Evolutionary conservation across 1,140 invertebrate species (phyloP), one percentile per base, ranked within the genome.

Genomic region (Oryctes rhinoceros): DNA sequence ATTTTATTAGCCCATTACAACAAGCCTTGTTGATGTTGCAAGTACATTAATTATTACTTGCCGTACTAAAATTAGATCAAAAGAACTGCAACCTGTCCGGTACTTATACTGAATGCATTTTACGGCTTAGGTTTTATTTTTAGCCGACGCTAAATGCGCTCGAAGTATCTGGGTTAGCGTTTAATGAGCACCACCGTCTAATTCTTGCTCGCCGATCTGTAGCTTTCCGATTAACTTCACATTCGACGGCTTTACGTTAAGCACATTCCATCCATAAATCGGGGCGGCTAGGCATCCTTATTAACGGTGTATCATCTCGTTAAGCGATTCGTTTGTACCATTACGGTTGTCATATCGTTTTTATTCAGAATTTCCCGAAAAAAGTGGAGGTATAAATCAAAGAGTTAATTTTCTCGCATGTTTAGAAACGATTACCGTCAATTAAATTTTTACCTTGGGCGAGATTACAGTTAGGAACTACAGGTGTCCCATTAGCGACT

Each of bases 141-240:
- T 35, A 71, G 65, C 15, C 65, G 24, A 24, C 35, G 20, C 65
- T 71, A 71, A 71, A 71, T 71, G 20, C 53, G 4, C 65, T 9
- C 6, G 10, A 37, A 71, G 65, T 71, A 71, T 71, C 65, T 71
- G 20, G 65, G 65, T 71, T 71, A 71, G 35, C 65, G 65, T 71
- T 71, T 13, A 30, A 71, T 9, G 65, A 71, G 20, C 65, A 71
- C 65, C 65, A 30, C 65, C 11, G 3, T 24, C 24, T n/a, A 71
- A 71, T 24, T 24, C 65, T 71, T 71, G 65, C 65, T 6, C 35
- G n/a, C 65, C 10, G 65, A 30, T 71, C 10, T 24, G 24, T 59
- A 59, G 3, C 7, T 59, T 59, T 18, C 13, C n/a, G 53, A 59
- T 59, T 59, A 59, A n/a, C 53, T 11, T 71, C 24, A 1, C 13